Percentiles rank a stretch among this genome's conserved stretches.
These are phyloP conservation scores for Illadopsis cleaveri DNA, from an alignment of 2,113 vertebrate genomes.

Conservation along the genomic window DNA sequence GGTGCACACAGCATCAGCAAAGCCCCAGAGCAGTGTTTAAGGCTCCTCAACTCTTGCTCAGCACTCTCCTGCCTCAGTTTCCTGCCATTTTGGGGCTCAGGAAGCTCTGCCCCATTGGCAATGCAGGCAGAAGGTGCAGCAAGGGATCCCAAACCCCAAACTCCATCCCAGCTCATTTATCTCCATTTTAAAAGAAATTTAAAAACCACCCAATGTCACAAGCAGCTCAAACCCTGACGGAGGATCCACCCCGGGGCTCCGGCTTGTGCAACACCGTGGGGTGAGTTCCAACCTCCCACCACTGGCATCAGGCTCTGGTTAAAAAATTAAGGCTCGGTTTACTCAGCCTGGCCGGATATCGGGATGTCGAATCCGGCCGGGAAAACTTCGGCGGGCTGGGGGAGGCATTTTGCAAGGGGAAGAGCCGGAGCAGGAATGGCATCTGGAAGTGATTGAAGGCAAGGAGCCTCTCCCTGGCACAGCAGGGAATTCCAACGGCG, in stretches of 20 bases:
- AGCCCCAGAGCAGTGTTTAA: neutral
- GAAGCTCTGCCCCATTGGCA: neutral
- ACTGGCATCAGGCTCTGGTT: neutral
- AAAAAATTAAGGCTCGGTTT: neutral
- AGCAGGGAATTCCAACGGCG: constrained; percentile 46
- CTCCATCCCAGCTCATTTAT: neutral
- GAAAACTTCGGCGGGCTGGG: neutral
- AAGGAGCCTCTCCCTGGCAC: constrained; percentile 51
- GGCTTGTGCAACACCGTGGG: neutral
- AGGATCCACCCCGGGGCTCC: neutral
- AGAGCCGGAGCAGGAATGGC: neutral
- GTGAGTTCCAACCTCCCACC: neutral
- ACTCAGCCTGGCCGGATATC: neutral
- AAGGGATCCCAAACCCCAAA: neutral
- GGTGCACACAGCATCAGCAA: neutral
- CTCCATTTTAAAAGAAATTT: neutral
- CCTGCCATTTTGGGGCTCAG: rapidly evolving
- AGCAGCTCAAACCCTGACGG: neutral
- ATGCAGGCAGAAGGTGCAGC: neutral
- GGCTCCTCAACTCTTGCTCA: neutral
- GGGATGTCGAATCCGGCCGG: neutral
- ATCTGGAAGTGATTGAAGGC: constrained; percentile 57
- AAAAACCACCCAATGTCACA: neutral
- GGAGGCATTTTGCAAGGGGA: constrained; percentile 39
- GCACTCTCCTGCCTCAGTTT: neutral